These are phyloP conservation scores for Dolichallabes microphthalmus DNA, from an alignment of 2,113 vertebrate species.

Conservation along the genomic window DNA sequence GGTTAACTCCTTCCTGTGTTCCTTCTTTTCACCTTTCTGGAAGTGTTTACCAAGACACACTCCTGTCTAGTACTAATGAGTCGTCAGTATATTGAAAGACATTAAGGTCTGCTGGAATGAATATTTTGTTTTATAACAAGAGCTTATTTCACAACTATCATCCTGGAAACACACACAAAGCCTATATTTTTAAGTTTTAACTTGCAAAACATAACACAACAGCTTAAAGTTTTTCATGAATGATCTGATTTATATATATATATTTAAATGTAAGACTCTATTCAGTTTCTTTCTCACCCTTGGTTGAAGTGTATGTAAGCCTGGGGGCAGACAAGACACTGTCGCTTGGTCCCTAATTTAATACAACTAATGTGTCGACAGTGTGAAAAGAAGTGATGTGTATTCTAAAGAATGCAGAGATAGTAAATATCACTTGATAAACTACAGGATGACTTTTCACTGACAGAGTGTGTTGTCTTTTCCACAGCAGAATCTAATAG, in stretches of 20 bases:
- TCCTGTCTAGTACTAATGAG: neutral
- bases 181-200: neutral
- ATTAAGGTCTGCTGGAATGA: neutral
- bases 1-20: neutral
- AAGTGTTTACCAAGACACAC: neutral
- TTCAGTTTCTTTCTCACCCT: neutral
- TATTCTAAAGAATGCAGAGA: neutral
- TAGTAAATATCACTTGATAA: constrained; percentile 8
- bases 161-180: neutral
- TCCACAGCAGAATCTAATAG: neutral
- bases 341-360: neutral
- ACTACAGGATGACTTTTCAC: neutral
- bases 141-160: neutral
- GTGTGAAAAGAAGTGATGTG: constrained; percentile 4
- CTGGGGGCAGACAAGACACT: neutral
- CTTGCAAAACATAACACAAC: neutral
- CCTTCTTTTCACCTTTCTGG: neutral
- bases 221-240: neutral
- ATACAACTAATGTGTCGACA: neutral
- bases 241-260: neutral
- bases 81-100: neutral
- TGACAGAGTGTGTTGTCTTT: neutral
- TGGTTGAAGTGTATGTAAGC: neutral
- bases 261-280: neutral
- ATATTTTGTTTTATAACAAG: constrained; percentile 21